Base-by-base conservation (phyloP, 2,113 vertebrate species). In the Otocyon megalotis region DNA sequence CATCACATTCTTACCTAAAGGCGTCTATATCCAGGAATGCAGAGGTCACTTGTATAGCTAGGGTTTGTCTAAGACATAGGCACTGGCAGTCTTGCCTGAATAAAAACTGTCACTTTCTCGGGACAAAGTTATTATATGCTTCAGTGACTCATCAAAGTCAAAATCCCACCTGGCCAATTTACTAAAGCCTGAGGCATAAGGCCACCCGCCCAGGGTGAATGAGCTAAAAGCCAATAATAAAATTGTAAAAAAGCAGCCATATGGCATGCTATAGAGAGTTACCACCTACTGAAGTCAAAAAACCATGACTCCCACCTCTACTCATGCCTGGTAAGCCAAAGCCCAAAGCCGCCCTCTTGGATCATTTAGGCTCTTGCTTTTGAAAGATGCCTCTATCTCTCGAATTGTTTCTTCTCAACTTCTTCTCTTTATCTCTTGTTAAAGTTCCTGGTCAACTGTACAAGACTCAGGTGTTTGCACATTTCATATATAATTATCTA, bases 141-240 rank as follows among this genome's bases (percentile, higher is more conserved):
- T 87, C 96, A 96, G 54, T 94, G 94, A 95, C 85, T 93, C 95
- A 88, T 88, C 94, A 96, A 98, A 96, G 88, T 97, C 84, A 97
- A 92, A 96, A 91, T 93, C 94, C 93, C 90, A 97, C 97, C 95
- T 97, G 97, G 95, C 84, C 80, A 96, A 98, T 96, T 97, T 96
- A 94, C 54, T 71, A 94, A 97, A 94, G 92, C 98, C 96, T 82
- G 90, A 90, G 94, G 97, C 80, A 63, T 94, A 92, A 79, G 62
- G 81, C 93, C 77, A 96, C 96, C 92, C 69, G 92, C 90, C 74
- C 30, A 84, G 35, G 24, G 84, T 74, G 35, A 32, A 87, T 87
- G 88, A 88, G 53, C 43, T 88, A 84, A 95, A 96, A 92, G 37
- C 8, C 48, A 94, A 90, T 93, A 85, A 93, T 84, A 94, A 96